Evolutionary conservation across 1,140 invertebrate species (phyloP), one percentile per base, ranked within the genome.

Genomic region (Luehdorfia chinensis): DNA sequence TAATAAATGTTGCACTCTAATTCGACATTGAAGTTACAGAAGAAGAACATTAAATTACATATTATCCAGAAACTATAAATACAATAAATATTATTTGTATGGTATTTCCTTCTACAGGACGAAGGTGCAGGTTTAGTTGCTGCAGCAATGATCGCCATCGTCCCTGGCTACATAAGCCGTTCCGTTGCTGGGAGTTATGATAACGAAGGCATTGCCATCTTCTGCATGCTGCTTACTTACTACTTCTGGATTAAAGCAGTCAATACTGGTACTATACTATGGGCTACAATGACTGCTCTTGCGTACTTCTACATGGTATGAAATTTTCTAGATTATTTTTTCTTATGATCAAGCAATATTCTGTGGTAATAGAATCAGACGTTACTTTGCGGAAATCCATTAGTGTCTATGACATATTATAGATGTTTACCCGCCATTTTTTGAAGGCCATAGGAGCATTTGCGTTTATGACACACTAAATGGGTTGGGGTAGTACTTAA

Each of bases 171-270:
- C 77, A 99, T 99, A 69, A 98, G 96, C 27, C 89, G 97, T 59
- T 99, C 97, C 1, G 97, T 99, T 3, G 97, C 97, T 43, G 97
- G 97, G 21, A 98, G 96, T 28, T 99, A 99, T 77, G 97, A 99
- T 83, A 99, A 99, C 83, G 98, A 99, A 90, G 97, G 96, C 45
- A 99, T 99, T 80, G 98, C 97, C 16, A 99, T 99, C 68, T 99
- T 99, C 88, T 98, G 97, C 79, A 98, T 99, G 97, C 87, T 99
- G 36, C 90, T 99, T 27, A 99, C 98, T 0, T 99, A 99, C 84
- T 97, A 97, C 74, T 91, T 97, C 78, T 99, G 97, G 98, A 98
- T 99, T 43, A 98, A 98, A 87, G 92, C 97, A 9, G 95, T 99
- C 0, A 98, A 99, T 87, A 97, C 96, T 8, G 98, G 97, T 50